Percentiles rank a stretch among this genome's conserved stretches.
Conservation (phyloP, 2,888 invertebrate species). For the Andrena minutula region DNA sequence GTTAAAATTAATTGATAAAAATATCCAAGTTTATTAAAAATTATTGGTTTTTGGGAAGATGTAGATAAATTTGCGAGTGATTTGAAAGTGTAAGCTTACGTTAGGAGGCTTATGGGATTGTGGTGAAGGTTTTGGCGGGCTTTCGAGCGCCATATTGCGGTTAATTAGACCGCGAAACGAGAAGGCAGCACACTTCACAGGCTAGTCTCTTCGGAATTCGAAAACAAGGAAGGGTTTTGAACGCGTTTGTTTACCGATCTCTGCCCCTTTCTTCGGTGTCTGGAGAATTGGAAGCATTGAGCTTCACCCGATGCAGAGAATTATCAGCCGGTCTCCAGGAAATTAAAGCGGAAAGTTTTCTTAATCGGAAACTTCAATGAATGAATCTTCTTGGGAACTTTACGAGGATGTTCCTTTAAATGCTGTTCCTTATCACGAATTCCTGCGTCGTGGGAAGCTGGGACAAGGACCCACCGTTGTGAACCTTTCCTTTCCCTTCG, state of each 20-base stretch:
- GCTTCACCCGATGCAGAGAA: slow-evolving; percentile 20
- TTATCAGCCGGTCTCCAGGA: slow-evolving; percentile 20
- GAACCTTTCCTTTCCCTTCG: neutral
- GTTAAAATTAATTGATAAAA: neutral
- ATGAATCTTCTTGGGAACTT: slow-evolving; percentile 31
- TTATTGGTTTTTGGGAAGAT: neutral
- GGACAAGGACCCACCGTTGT: neutral
- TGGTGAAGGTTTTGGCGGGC: slow-evolving; percentile 21
- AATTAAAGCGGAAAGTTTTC: slow-evolving; percentile 45
- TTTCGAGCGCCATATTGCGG: slow-evolving; percentile 15
- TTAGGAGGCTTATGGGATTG: slow-evolving; percentile 46
- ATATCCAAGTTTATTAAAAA: neutral
- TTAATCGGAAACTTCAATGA: slow-evolving; percentile 25
- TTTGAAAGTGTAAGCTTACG: slow-evolving; percentile 8
- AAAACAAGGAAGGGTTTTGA: neutral
- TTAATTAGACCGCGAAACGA: slow-evolving; percentile 44
- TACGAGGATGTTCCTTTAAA: slow-evolving; percentile 27
- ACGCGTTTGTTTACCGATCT: neutral
- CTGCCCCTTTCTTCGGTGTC: no score
- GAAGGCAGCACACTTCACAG: slow-evolving; percentile 1
- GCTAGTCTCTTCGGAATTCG: slow-evolving; percentile 1
- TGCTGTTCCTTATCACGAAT: slow-evolving; percentile 39
- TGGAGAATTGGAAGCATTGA: neutral
- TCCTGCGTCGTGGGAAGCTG: slow-evolving; percentile 20
- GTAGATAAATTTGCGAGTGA: neutral